These are phyloP conservation scores for Eutolmus rufibarbis DNA, from an alignment of 2,888 invertebrate genomes.

Conservation along the genomic window DNA sequence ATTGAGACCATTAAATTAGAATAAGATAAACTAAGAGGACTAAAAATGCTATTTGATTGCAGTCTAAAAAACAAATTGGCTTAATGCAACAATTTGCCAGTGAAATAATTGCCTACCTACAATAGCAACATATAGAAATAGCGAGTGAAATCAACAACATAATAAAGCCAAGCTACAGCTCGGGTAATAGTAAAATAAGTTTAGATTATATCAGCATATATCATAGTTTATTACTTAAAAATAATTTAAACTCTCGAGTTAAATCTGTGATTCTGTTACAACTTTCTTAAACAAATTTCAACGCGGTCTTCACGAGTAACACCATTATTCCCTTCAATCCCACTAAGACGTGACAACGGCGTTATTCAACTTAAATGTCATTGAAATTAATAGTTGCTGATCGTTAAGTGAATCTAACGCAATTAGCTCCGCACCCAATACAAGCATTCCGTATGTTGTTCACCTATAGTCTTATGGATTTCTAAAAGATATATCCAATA, in stretches of 20 bases:
- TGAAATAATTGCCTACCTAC: constrained; percentile 3
- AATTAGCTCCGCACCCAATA: background rate
- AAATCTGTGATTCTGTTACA: constrained; percentile 38
- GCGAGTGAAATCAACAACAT: background rate
- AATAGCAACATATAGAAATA: background rate
- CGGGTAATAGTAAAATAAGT: constrained; percentile 8
- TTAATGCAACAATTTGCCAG: background rate
- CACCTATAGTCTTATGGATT: constrained; percentile 26
- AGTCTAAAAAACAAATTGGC: background rate
- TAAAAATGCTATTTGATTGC: background rate
- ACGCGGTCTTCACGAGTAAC: background rate
- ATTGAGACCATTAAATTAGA: background rate
- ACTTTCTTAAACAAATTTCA: constrained; percentile 31
- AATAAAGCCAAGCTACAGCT: background rate
- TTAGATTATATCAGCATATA: constrained; percentile 1
- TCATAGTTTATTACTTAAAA: constrained; percentile 35
- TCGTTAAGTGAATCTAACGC: background rate
- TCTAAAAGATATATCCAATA: background rate
- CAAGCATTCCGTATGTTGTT: background rate
- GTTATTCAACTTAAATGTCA: constrained; percentile 27
- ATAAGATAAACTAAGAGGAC: background rate
- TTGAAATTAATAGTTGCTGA: background rate
- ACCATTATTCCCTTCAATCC: background rate
- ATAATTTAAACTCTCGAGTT: constrained; percentile 20
- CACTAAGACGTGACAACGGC: background rate